These are phyloP conservation scores for Ctenochaetus hawaiiensis DNA, from an alignment of 2,797 vertebrate species.

Conservation along the genomic window DNA sequence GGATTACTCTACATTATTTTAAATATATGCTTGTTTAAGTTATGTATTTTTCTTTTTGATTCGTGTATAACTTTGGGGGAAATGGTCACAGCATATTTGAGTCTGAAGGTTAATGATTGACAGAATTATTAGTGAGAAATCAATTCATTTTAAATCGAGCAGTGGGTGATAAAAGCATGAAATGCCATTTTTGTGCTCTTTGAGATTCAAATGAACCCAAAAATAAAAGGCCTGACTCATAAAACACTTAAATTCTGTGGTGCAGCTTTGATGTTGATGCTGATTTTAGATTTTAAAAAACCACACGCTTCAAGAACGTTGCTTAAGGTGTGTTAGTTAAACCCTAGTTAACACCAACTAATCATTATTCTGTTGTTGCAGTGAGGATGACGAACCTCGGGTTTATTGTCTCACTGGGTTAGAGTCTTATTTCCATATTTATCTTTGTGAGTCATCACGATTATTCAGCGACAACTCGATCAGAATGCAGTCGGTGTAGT, in stretches of 20 bases:
- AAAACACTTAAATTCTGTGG: background rate
- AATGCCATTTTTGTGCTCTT: too few species aligned
- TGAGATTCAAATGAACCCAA: too few species aligned
- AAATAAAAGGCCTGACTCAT: background rate
- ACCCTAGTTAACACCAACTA: background rate
- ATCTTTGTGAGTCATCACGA: background rate
- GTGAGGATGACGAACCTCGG: background rate
- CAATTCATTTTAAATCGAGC: too few species aligned
- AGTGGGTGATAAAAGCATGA: too few species aligned
- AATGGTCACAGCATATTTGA: too few species aligned
- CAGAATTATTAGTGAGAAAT: too few species aligned
- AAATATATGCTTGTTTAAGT: background rate
- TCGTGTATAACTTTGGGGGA: too few species aligned
- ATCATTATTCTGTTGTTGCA: slow-evolving; percentile 1
- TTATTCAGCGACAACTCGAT: background rate
- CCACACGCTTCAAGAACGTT: background rate
- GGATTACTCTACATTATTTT: background rate
- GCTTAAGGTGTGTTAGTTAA: background rate
- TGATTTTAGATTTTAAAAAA: background rate
- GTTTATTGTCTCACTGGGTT: background rate
- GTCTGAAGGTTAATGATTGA: too few species aligned
- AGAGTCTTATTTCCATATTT: background rate
- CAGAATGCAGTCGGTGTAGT: slow-evolving; percentile 15
- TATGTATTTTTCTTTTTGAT: background rate
- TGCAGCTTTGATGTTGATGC: background rate